Base-by-base conservation (phyloP, 2,888 invertebrate species). In the Leucophenga maculata region DNA sequence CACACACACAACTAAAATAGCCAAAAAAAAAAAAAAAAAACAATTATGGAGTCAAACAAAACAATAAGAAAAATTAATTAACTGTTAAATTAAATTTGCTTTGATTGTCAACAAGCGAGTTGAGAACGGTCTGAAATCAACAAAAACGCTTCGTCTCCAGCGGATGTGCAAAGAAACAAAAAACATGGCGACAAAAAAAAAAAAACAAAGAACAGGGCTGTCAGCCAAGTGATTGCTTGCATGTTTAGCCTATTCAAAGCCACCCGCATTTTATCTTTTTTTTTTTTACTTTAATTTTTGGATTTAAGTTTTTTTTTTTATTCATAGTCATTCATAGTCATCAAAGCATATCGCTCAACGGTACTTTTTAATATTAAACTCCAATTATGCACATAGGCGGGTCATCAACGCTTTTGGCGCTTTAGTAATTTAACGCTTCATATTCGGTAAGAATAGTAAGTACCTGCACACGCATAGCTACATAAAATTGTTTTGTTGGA, bases 341-440 rank as follows among this genome's bases (percentile, higher is more conserved):
- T 78, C 84, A 82, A 83, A 82, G 79, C 80, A 82, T 83, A 80
- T 80, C 82, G 80, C 80, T 77, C 82, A 80, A 82, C 80, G 80
- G 80, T 78, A 80, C 71, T 80, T 74, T 72, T 44, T 54, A 72
- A 74, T 80, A 80, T 80, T 79, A 79, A 79, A 76, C 80, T 82
- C 78, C 73, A 69, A 75, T 79, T 77, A 22, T 26, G 11, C 8
- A 54, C 54, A 4, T 20, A 22, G 22, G 20, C 54, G 22, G 13
- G 13, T 22, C 57, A 26, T 57, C 57, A 31, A 11, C 57, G 57
- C 14, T 20, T 14, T 57, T 57, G 26, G 26, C 46, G 46, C n/a
- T 46, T 13, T 46, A n/a, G 46, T 60, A 3, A 3, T 32, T 57
- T 13, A 11, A 26, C 26, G 26, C 4, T 26, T 26, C 26, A 4